Base-by-base conservation (phyloP, 1,140 invertebrate genomes). In the Trigoniulus corallinus region DNA sequence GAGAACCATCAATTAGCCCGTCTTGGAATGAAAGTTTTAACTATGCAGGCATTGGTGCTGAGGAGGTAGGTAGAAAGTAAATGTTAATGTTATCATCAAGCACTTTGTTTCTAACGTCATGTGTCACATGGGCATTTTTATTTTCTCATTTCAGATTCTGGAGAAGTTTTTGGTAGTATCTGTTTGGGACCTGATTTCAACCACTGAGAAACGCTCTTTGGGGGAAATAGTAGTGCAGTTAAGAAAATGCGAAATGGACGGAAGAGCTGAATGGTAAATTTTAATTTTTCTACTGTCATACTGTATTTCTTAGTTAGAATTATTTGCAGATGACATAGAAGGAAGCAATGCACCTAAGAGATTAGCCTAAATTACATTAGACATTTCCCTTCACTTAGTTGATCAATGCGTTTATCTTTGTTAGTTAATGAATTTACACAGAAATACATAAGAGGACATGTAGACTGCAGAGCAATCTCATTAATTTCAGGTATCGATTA, bases 1-100 rank as follows among this genome's bases (percentile, higher is more conserved):
- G 84, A 1, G 82, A 83, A 50, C 78, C 82, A 10, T 82, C 82
- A 1, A 82, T 81, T 59, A 85, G 82, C 63, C 85, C 86, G 4
- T 81, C 86, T 43, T 91, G 85, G 86, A 88, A 89, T 60, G 84
- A 85, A 15, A 88, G 84, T n/a, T 68, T 88, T 20, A 81, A 80
- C 48, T 85, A 88, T 62, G 72, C 76, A 0, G 79, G 80, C 21
- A 75, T 87, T 18, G 76, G 77, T 26, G 81, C 78, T 1, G 83
- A 87, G 53, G 74, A 81, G n/a, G n/a, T n/a, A n/a, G n/a, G n/a
- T n/a, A n/a, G n/a, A n/a, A n/a, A n/a, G n/a, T n/a, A n/a, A n/a
- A n/a, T n/a, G n/a, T n/a, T n/a, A n/a, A n/a, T n/a, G n/a, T n/a
- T n/a, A n/a, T n/a, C n/a, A n/a, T n/a, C n/a, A n/a, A n/a, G n/a